Percentiles rank a stretch among this genome's conserved stretches.
Evolutionary conservation across 2,113 vertebrate species (phyloP).

Genomic region (Boleophthalmus pectinirostris): DNA sequence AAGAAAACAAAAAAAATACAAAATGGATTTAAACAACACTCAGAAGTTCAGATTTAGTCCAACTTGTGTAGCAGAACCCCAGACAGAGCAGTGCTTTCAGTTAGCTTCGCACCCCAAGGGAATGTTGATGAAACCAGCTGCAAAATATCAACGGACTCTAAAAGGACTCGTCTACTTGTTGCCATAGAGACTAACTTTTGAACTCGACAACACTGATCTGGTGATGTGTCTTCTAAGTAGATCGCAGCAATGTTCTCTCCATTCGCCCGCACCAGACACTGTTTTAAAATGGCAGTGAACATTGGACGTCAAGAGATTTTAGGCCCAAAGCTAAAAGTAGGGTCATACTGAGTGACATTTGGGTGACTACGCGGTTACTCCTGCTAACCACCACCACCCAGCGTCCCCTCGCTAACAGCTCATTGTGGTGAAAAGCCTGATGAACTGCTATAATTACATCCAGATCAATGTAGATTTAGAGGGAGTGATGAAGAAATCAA

Average conservation of each 20-base stretch:
- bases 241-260: background rate
- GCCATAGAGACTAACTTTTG: background rate
- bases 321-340: slow-evolving; percentile 5
- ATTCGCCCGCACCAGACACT: background rate
- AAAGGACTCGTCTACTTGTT: background rate
- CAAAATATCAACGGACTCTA: too few relatives aligned
- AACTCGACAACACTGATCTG: background rate
- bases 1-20: too few relatives aligned
- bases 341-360: slow-evolving; percentile 24
- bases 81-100: too few relatives aligned
- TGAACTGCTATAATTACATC: slow-evolving; percentile 49
- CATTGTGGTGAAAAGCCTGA: slow-evolving; percentile 28
- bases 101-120: too few relatives aligned
- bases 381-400: slow-evolving; percentile 53
- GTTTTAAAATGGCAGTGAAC: slow-evolving; percentile 10
- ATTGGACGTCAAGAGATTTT: slow-evolving; percentile 28
- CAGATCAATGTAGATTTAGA: slow-evolving; percentile 43
- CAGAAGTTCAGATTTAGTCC: too few relatives aligned
- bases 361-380: slow-evolving; percentile 49
- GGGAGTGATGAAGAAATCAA: slow-evolving; percentile 9
- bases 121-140: too few relatives aligned
- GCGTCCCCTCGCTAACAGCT: slow-evolving; percentile 69
- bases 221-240: background rate
- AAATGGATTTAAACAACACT: too few relatives aligned
- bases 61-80: too few relatives aligned